Evolutionary conservation across 2,797 vertebrate species (phyloP).

Genomic region (Sphenodon punctatus): DNA sequence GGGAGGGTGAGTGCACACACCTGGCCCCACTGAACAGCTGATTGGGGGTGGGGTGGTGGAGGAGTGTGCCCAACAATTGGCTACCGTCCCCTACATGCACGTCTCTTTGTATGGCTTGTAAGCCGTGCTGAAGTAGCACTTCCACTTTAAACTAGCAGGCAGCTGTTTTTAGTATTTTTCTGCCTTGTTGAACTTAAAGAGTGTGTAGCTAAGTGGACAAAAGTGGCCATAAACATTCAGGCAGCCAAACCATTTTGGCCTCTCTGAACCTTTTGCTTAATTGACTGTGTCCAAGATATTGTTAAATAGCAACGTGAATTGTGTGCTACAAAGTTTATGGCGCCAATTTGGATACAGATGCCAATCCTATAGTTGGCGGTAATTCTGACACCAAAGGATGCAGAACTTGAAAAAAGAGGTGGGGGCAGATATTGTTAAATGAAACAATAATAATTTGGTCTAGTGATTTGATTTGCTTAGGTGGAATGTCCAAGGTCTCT

Average conservation of each 20-base stretch:
- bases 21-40: no score
- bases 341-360: not conserved
- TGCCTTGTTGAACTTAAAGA: constrained; percentile 6
- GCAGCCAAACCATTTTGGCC: not conserved
- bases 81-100: no score
- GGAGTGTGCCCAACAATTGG: no score
- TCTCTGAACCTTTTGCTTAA: constrained; percentile 2
- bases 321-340: not conserved
- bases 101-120: no score
- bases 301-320: not conserved
- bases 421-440: no score
- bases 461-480: no score
- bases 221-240: constrained; percentile 22
- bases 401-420: not conserved
- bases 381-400: no score
- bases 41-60: no score
- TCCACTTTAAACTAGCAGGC: not conserved
- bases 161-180: not conserved
- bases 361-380: no score
- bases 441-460: no score
- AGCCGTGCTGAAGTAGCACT: not conserved
- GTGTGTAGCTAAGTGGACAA: not conserved
- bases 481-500: no score
- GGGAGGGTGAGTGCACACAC: no score
- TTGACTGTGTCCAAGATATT: not conserved